Evolutionary conservation across 2,113 vertebrate genomes (phyloP).

Genomic region (Chamaetylas fuelleborni): DNA sequence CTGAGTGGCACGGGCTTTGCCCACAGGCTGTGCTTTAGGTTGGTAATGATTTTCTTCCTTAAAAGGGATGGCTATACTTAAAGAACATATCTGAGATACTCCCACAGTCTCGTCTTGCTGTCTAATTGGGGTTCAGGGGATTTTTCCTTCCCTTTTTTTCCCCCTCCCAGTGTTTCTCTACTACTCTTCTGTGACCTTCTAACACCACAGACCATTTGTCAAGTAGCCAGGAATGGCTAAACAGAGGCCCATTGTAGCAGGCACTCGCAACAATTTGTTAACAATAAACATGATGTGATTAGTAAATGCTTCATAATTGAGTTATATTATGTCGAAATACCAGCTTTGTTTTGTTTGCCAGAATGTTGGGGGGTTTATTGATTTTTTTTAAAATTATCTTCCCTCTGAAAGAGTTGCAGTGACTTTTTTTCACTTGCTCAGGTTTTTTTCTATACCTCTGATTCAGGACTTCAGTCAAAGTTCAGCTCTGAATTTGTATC

Average conservation of each 20-base stretch:
- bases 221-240: background rate
- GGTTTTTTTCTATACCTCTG: background rate
- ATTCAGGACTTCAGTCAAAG: background rate
- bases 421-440: background rate
- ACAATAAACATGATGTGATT: background rate
- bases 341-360: background rate
- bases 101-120: background rate
- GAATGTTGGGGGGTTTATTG: background rate
- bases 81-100: background rate
- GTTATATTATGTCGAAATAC: background rate
- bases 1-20: constrained; percentile 1
- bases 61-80: background rate
- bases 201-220: background rate
- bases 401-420: background rate
- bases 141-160: rapidly evolving
- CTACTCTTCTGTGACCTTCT: background rate
- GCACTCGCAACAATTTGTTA: background rate
- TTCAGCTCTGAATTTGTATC: background rate
- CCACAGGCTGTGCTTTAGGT: background rate
- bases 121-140: background rate
- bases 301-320: background rate
- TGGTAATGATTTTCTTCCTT: constrained; percentile 6
- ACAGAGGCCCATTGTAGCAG: background rate
- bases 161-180: background rate
- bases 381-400: background rate